Evolutionary conservation across 1,140 invertebrate genomes (phyloP).

Genomic region (Rhopalosiphum padi): DNA sequence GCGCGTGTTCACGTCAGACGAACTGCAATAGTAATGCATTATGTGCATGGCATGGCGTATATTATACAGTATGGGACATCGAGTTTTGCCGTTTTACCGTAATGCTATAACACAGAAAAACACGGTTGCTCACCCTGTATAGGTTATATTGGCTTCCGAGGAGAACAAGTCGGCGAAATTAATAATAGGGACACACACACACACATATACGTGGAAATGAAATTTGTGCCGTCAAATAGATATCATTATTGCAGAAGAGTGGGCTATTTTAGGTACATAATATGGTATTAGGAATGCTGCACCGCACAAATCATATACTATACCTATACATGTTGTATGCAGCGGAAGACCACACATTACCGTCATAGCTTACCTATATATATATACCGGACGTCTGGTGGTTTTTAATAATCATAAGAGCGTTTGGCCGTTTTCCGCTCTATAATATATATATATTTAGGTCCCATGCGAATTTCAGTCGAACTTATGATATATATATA

Average conservation of each 20-base stretch:
- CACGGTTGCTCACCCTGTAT: not conserved
- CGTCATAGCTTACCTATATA: not conserved
- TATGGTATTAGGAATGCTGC: not conserved
- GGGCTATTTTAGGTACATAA: not conserved
- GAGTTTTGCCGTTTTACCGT: not conserved
- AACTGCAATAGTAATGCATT: not conserved
- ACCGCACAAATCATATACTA: not conserved
- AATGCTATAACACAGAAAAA: not conserved
- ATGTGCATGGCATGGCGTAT: not conserved
- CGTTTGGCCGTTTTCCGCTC: constrained; percentile 48
- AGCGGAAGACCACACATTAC: not conserved
- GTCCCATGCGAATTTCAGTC: constrained; percentile 14
- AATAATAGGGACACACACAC: not conserved
- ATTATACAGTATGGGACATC: not conserved
- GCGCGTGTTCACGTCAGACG: not conserved
- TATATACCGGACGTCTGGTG: not conserved
- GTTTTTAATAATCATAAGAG: constrained; percentile 57
- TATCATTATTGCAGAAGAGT: not conserved
- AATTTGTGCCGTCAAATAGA: not conserved
- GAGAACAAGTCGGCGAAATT: not conserved
- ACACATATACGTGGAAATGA: not conserved
- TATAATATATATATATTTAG: not conserved
- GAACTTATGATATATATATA: constrained; percentile 11
- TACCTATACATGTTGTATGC: not conserved
- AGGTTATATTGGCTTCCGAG: not conserved